Conservation (phyloP, 1,140 invertebrate genomes). For the Bombus haemorrhoidalis region DNA sequence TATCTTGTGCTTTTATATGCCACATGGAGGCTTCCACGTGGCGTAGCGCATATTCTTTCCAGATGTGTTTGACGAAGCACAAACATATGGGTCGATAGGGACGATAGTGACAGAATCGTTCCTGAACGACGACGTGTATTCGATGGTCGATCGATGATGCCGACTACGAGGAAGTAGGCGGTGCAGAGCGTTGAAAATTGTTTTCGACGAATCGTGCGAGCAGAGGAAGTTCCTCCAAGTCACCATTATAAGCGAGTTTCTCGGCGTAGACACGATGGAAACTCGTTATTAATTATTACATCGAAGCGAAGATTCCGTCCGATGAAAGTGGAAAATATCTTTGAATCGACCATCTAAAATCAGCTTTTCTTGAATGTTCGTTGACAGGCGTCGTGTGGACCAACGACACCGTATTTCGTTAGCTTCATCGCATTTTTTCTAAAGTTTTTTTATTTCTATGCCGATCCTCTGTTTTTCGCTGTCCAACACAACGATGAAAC, state of each 20-base stretch:
- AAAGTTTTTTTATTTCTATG: neutral
- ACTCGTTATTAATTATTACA: neutral
- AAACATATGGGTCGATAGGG: no score
- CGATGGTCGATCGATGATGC: neutral
- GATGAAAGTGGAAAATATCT: neutral
- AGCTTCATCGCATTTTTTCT: neutral
- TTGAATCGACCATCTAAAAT: neutral
- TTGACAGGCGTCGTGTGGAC: no score
- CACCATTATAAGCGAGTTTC: conserved; percentile 10
- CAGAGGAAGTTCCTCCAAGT: conserved; percentile 4
- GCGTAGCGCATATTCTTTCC: no score
- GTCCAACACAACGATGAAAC: neutral
- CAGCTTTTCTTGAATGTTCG: neutral
- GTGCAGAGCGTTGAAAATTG: neutral
- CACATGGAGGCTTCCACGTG: no score
- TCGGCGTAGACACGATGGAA: neutral
- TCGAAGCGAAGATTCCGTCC: neutral
- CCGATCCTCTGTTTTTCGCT: neutral
- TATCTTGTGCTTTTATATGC: no score
- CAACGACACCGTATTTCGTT: no score
- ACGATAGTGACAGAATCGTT: no score
- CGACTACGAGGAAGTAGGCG: neutral
- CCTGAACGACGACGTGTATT: no score
- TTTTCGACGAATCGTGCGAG: neutral
- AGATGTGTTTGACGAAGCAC: no score